A percentile compares a stretch with the other conserved stretches of the same genome.
phyloP scores from a whole-genome alignment of 2,113 vertebrate genomes.

The Phalacrocorax aristotelis region DNA sequence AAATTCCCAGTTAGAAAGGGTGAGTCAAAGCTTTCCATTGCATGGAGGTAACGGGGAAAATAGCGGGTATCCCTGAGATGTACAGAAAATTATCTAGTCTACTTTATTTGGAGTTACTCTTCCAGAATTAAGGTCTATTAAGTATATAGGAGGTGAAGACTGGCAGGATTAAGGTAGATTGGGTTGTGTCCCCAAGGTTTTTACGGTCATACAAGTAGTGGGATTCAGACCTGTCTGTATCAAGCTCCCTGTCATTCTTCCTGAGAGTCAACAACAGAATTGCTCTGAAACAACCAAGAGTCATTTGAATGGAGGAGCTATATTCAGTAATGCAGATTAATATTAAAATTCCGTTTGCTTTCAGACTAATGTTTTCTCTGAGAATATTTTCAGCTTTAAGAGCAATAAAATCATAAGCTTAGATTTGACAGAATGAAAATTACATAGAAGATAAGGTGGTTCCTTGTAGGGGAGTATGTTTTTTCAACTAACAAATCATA shows the following conservation, averaged over 20 bases:
- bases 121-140: not conserved
- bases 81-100: not conserved
- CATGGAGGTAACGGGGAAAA: not conserved
- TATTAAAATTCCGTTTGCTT: slow-evolving; percentile 29
- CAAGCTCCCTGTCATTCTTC: not conserved
- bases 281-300: not conserved
- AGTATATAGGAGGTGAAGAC: not conserved
- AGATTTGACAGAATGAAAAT: slow-evolving; percentile 26
- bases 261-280: not conserved
- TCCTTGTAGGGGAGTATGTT: not conserved
- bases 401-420: slow-evolving; percentile 17
- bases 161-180: not conserved
- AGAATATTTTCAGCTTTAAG: slow-evolving; percentile 24
- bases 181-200: not conserved
- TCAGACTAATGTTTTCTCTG: not conserved
- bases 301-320: not conserved
- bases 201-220: not conserved
- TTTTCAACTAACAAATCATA: not conserved
- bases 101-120: not conserved
- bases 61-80: not conserved
- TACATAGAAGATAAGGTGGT: not conserved
- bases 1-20: not conserved
- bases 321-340: not conserved
- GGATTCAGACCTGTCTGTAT: not conserved
- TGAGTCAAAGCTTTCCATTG: not conserved